Evolutionary conservation across 2,797 vertebrate genomes (phyloP).

Genomic region (Mormyrus hasselquistii): DNA sequence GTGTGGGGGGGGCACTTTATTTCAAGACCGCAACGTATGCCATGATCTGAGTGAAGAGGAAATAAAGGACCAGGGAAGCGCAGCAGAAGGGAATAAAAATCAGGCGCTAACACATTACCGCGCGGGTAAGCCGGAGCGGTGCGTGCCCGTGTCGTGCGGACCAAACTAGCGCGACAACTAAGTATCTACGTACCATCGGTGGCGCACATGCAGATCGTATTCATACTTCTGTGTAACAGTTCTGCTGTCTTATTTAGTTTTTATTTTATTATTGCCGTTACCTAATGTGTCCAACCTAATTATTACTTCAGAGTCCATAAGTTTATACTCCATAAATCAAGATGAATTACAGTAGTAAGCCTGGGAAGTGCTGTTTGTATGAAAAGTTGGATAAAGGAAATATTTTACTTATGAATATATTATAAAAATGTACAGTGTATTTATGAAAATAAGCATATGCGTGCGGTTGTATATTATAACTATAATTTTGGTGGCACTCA

Average conservation of each 20-base stretch:
- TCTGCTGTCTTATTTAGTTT: background rate
- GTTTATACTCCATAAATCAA: background rate
- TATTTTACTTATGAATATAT: background rate
- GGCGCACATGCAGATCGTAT: background rate
- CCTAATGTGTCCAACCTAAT: background rate
- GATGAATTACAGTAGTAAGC: background rate
- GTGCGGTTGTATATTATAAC: background rate
- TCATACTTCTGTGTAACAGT: background rate
- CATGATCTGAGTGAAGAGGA: slow-evolving; percentile 31
- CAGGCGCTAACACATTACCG: background rate
- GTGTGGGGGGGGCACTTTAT: slow-evolving; percentile 19
- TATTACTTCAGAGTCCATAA: background rate
- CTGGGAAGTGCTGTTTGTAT: background rate
- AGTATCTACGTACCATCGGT: background rate
- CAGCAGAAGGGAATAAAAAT: slow-evolving; percentile 35
- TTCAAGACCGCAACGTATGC: background rate
- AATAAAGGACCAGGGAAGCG: slow-evolving; percentile 13
- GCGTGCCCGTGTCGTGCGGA: background rate
- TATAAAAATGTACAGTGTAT: background rate
- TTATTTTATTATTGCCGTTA: background rate
- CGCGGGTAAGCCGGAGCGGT: slow-evolving; percentile 37
- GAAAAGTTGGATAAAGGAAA: slow-evolving; percentile 12
- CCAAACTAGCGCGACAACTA: background rate
- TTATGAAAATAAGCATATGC: background rate
- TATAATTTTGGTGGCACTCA: background rate